These are phyloP conservation scores for Volucella bombylans DNA, from an alignment of 2,888 invertebrate species.

Conservation along the genomic window DNA sequence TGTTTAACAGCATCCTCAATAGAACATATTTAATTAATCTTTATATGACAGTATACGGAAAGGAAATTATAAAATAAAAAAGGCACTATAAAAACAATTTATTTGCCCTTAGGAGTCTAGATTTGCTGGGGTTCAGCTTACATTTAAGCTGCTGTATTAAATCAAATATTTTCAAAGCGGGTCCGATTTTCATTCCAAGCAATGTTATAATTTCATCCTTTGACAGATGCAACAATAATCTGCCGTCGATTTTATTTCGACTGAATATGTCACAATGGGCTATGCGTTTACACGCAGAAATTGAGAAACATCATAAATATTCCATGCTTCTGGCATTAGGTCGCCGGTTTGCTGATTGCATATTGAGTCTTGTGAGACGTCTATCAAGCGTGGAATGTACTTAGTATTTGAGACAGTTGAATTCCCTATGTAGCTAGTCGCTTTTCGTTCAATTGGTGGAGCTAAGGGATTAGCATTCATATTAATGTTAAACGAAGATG, in stretches of 20 bases:
- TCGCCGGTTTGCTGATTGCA: slow-evolving; percentile 74
- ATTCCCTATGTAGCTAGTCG: slow-evolving; percentile 86
- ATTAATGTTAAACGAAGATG: slow-evolving; percentile 76
- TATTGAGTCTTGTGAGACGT: slow-evolving; percentile 75
- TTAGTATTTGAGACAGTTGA: slow-evolving; percentile 83
- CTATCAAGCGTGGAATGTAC: slow-evolving; percentile 84
- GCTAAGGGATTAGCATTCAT: slow-evolving; percentile 82
- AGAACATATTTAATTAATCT: slow-evolving; percentile 46
- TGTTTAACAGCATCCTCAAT: slow-evolving; percentile 54
- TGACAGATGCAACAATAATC: slow-evolving; percentile 89
- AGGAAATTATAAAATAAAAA: slow-evolving; percentile 53
- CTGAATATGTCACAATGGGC: slow-evolving; percentile 87
- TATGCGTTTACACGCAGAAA: slow-evolving; percentile 92
- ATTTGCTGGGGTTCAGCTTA: slow-evolving; percentile 84
- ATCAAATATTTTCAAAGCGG: slow-evolving; percentile 95
- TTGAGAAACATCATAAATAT: slow-evolving; percentile 92
- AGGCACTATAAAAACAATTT: slow-evolving; percentile 86
- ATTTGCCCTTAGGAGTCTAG: slow-evolving; percentile 84
- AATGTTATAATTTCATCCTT: slow-evolving; percentile 95
- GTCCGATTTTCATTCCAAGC: slow-evolving; percentile 96
- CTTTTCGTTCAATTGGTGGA: slow-evolving; percentile 85
- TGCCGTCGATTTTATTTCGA: slow-evolving; percentile 90
- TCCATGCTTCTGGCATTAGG: slow-evolving; percentile 88
- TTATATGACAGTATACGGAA: slow-evolving; percentile 35
- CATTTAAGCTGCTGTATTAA: slow-evolving; percentile 95